Conservation (phyloP, 92 coral and sea anemone species). For the Epizoanthus fatuus region DNA sequence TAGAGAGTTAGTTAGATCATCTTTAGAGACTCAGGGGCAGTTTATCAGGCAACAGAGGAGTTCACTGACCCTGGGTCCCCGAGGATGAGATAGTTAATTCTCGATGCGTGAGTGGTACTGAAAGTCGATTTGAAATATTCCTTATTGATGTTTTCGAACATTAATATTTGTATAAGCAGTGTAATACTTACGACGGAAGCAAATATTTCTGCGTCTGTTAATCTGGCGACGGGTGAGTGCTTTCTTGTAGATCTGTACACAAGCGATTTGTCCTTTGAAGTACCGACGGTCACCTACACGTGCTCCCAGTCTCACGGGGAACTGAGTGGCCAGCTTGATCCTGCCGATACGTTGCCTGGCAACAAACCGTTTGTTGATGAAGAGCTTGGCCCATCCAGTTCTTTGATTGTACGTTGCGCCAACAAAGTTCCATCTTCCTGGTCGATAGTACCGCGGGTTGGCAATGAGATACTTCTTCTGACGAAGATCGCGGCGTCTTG, state of each 20-base stretch:
- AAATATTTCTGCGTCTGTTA: background rate
- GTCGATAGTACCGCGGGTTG: background rate
- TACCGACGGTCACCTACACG: constrained; percentile 11
- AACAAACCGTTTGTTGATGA: constrained; percentile 10
- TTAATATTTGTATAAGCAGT: too few species aligned
- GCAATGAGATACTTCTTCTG: background rate
- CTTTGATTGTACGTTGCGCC: constrained; percentile 13
- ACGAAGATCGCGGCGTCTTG: constrained; percentile 45
- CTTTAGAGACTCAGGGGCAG: too few species aligned
- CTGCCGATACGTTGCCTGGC: background rate
- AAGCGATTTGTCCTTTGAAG: constrained; percentile 18
- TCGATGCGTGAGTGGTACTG: too few species aligned
- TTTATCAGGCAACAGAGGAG: too few species aligned
- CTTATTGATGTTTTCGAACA: too few species aligned
- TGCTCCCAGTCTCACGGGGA: constrained; percentile 9
- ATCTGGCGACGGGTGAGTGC: constrained; percentile 10
- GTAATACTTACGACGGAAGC: constrained; percentile 8
- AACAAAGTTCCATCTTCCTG: constrained; percentile 15
- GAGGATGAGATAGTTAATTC: too few species aligned
- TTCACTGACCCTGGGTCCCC: too few species aligned
- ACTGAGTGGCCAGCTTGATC: constrained; percentile 8
- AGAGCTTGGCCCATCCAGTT: background rate
- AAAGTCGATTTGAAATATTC: too few species aligned
- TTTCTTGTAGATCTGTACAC: constrained; percentile 14
- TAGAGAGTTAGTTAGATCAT: too few species aligned